Base-by-base conservation (phyloP, 2,888 invertebrate species). In the Onthophagus sagittarius region DNA sequence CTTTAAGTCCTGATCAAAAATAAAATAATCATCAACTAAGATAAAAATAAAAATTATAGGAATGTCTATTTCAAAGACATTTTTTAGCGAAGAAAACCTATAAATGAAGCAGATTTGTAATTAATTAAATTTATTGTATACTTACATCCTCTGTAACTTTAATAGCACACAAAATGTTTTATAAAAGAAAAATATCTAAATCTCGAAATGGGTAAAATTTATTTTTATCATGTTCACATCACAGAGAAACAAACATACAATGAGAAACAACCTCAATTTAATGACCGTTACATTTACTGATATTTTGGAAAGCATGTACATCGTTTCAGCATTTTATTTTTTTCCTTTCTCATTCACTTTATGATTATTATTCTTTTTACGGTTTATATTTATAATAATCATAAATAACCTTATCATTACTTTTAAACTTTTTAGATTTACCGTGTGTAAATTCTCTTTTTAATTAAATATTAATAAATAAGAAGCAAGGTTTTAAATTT, bases 191-290 rank as follows among this genome's bases (percentile, higher is more conserved):
- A 72, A 72, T 72, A 64, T 64, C 53, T 15, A 31, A 67, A 69
- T 62, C 71, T 75, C 73, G 73, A 75, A 75, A 75, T 75, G 75
- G 75, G 75, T 84, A 85, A 85, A 84, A 84, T 85, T 85, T 85
- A 83, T 84, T 84, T 23, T 53, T 83, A 83, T 84, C 82, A 81
- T 84, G 83, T 84, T 85, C 85, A 85, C 85, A 85, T 85, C 85
- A 85, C 84, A 84, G 84, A 84, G 83, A 85, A 85, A 85, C 84
- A 84, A 84, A 85, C 85, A 84, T 84, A 84, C 84, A 85, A 83
- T 83, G 82, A 82, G 83, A 84, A 76, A 83, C 83, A 83, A 82
- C 81, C 82, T 84, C 83, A 81, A 82, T 82, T 23, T 83, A 82
- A 53, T 82, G 82, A 83, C 82, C 82, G 82, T 83, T 82, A 84